Evolutionary conservation across 2,888 invertebrate genomes (phyloP).

Genomic region (Hirtodrosophila histrioides): DNA sequence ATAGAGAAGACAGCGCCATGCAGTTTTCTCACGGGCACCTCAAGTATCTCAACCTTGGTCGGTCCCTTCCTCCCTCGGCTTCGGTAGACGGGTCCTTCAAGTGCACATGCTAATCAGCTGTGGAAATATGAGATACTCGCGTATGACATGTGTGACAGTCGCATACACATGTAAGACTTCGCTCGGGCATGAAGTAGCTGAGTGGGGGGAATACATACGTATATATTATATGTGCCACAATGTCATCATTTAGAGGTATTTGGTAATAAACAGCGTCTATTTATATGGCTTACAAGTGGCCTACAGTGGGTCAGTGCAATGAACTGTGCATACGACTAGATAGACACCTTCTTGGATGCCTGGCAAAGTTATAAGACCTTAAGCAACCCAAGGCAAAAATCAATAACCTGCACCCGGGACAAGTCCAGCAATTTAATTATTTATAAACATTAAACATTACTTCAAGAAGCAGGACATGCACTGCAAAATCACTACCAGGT

Average conservation of each 20-base stretch:
- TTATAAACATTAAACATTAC: slow-evolving; percentile 45
- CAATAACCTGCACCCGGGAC: slow-evolving; percentile 44
- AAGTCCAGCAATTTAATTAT: slow-evolving; percentile 59
- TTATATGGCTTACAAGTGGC: slow-evolving; percentile 37
- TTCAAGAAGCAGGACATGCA: slow-evolving; percentile 13
- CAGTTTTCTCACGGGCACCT: slow-evolving; percentile 60
- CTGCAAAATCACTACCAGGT: slow-evolving; percentile 41
- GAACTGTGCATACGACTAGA: slow-evolving; percentile 18
- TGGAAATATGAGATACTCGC: slow-evolving; percentile 63
- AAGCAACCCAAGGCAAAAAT: slow-evolving; percentile 29
- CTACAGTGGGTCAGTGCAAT: slow-evolving; percentile 51
- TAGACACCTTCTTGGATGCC: too few relatives aligned
- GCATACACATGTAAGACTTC: slow-evolving; percentile 69
- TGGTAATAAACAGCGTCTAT: slow-evolving; percentile 5
- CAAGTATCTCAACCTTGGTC: slow-evolving; percentile 38
- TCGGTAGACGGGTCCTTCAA: slow-evolving; percentile 58
- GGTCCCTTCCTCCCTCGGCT: slow-evolving; percentile 14
- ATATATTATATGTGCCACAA: slow-evolving; percentile 25
- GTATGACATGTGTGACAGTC: slow-evolving; percentile 57
- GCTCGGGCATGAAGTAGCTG: slow-evolving; percentile 19
- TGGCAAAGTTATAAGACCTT: slow-evolving; percentile 2
- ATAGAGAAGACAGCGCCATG: slow-evolving; percentile 18
- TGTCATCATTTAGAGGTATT: slow-evolving; percentile 29
- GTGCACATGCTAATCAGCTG: slow-evolving; percentile 66
- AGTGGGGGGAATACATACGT: not conserved